Evolutionary conservation across 1,140 invertebrate genomes (phyloP), one percentile per base, ranked within the genome.

Genomic region (Asbolus verrucosus): DNA sequence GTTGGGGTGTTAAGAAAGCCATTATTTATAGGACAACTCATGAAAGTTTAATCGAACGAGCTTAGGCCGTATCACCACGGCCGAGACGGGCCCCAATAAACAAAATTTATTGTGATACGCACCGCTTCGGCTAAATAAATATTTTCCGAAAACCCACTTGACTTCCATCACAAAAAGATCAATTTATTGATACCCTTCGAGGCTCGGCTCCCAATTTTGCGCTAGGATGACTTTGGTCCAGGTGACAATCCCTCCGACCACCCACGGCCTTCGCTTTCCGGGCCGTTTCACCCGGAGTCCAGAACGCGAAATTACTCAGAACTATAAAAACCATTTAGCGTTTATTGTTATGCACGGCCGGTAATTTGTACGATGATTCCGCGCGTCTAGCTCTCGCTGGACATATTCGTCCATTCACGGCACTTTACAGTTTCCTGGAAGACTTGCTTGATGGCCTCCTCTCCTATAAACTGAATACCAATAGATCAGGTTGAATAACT

Each of bases 1-100:
- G 36, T 65, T 63, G 66, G 60, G 66, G 70, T 72, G 66, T 69
- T 72, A 72, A 69, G 60, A 31, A 36, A 67, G 18, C 61, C 54
- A 62, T 72, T 69, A 72, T 72, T 72, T 69, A 72, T 72, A 38
- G 66, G 59, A 65, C 70, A 70, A 70, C 60, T 69, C 60, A 69
- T 69, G 60, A 69, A 39, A 69, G 11, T 69, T 69, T 69, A 62
- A 69, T 69, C 46, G 41, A 50, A 36, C 65, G 65, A 50, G 46
- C 41, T 66, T 33, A 24, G 19, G 30, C 41, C 14, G 41, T 31
- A 66, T 50, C 46, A 50, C 24, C 16, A 11, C n/a, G 24, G 24
- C 24, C 24, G 24, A 27, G 31, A 62, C 36, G 31, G 60, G 15
- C 36, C n/a, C 31, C 36, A 62, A 38, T 62, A 62, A 62, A 62